These are phyloP conservation scores for Drosophila orena DNA, from an alignment of 1,140 invertebrate genomes.

Conservation along the genomic window DNA sequence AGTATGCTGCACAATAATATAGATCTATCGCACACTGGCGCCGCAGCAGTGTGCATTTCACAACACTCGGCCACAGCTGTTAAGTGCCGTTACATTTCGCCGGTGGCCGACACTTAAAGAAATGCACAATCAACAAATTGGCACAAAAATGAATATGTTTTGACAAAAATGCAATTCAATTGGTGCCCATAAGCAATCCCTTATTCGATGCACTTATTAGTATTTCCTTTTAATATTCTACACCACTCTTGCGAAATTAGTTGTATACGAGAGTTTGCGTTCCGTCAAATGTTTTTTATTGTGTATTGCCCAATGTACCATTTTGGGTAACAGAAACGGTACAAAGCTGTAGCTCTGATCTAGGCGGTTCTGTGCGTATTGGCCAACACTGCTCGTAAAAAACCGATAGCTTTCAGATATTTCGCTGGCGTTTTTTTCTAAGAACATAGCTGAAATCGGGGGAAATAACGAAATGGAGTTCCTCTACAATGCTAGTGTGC, in stretches of 20 bases:
- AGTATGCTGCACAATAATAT: slow-evolving; percentile 40
- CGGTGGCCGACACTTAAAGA: background rate
- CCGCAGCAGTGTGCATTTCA: background rate
- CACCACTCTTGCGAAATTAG: too few relatives aligned
- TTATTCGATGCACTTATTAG: too few relatives aligned
- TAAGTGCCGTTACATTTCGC: slow-evolving; percentile 44
- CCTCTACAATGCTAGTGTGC: slow-evolving; percentile 13
- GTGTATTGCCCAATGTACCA: too few relatives aligned
- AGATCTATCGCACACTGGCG: background rate
- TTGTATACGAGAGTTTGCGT: too few relatives aligned
- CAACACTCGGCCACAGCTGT: slow-evolving; percentile 40
- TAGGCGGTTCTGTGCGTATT: background rate
- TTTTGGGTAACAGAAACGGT: too few relatives aligned
- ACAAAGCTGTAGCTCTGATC: background rate
- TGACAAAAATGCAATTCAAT: too few relatives aligned
- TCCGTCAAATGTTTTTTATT: too few relatives aligned
- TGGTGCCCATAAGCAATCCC: too few relatives aligned
- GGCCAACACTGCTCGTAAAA: slow-evolving; percentile 27
- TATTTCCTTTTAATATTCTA: too few relatives aligned
- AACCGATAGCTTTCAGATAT: background rate
- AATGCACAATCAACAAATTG: background rate
- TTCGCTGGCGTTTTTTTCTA: background rate
- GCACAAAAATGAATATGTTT: background rate
- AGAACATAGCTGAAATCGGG: background rate
- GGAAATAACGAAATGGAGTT: slow-evolving; percentile 2